A percentile compares a stretch with the other conserved stretches of the same genome.
phyloP scores from a whole-genome alignment of 1,140 invertebrate species.

The Caenorhabditis tropicalis region DNA sequence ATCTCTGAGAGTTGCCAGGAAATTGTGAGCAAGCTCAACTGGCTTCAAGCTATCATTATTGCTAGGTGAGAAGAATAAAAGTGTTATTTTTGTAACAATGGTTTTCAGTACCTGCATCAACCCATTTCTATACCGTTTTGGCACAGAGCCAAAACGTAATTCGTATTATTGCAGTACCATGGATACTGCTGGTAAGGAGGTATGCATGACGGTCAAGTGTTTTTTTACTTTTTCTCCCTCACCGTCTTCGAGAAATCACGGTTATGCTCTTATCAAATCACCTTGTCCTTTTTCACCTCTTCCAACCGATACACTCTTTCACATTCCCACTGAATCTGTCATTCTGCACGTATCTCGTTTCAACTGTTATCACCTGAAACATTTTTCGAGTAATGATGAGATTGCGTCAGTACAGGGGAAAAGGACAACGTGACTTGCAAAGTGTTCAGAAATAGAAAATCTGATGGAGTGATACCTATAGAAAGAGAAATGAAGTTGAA shows the following conservation, averaged over 20 bases:
- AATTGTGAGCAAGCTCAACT: conserved; percentile 61
- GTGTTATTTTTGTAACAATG: background rate
- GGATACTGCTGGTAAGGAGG: conserved; percentile 35
- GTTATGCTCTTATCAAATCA: conserved; percentile 26
- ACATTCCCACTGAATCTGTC: background rate
- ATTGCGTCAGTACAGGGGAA: background rate
- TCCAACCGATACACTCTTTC: background rate
- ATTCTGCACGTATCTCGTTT: background rate
- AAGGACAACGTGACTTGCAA: background rate
- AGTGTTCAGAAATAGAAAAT: background rate
- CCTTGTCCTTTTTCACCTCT: background rate
- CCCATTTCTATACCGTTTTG: conserved; percentile 66
- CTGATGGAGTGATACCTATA: background rate
- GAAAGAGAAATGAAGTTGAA: background rate
- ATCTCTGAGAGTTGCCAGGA: conserved; percentile 57
- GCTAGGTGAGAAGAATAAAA: conserved; percentile 56
- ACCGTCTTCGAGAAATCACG: background rate
- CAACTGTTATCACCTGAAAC: background rate
- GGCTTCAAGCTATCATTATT: conserved; percentile 67
- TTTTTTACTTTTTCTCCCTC: background rate
- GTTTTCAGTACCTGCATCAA: conserved; percentile 67
- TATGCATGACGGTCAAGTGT: conserved; percentile 33
- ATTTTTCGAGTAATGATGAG: background rate
- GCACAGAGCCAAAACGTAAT: conserved; percentile 32
- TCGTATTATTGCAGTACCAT: conserved; percentile 2